Conservation (phyloP, 2,797 vertebrate species). For the Iguana delicatissima region DNA sequence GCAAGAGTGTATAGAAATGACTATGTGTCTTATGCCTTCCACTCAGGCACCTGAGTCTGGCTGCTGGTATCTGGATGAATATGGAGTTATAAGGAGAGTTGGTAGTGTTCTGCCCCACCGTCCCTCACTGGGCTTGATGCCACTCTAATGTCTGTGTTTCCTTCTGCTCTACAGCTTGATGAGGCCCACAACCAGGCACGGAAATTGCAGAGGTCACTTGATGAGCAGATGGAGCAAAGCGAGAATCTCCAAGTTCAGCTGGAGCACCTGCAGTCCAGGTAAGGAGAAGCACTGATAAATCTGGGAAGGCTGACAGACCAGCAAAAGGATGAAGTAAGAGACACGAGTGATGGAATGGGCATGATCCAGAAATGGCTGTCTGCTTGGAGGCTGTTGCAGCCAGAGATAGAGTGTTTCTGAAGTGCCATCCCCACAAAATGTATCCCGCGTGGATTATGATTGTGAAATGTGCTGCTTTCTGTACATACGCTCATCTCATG, state of each 20-base stretch:
- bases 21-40: not conserved
- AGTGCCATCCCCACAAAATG: too few species aligned
- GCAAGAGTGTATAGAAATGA: too few species aligned
- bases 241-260: constrained; percentile 96
- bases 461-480: not conserved
- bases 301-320: fast-evolving
- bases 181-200: constrained; percentile 95
- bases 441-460: not conserved
- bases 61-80: not conserved
- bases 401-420: too few species aligned
- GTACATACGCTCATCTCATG: not conserved
- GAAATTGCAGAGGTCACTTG: constrained; percentile 94
- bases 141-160: not conserved
- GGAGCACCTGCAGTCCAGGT: constrained; percentile 96
- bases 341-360: fast-evolving
- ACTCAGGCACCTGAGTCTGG: not conserved
- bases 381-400: not conserved
- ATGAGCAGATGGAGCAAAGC: constrained; percentile 94
- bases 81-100: too few species aligned
- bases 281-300: constrained; percentile 1
- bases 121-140: not conserved
- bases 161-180: constrained; percentile 83
- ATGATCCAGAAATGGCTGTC: not conserved
- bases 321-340: too few species aligned
- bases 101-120: not conserved